A percentile compares a stretch with the other conserved stretches of the same genome.
Evolutionary conservation across 2,888 invertebrate genomes (phyloP).

Genomic region (Dynastes tityus): DNA sequence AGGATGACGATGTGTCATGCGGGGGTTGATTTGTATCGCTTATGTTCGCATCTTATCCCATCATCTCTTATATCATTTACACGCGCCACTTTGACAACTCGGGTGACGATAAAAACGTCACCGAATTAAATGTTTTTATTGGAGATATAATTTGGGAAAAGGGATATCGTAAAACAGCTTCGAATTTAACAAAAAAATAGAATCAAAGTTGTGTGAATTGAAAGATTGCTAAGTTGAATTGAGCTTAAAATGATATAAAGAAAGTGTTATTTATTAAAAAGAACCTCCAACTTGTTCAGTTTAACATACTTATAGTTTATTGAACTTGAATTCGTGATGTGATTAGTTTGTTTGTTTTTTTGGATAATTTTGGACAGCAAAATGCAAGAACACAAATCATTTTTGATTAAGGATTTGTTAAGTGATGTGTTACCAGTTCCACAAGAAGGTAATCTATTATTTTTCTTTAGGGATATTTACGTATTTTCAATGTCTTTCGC

Average conservation of each 20-base stretch:
- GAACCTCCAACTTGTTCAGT: too few relatives aligned
- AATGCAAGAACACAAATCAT: constrained; percentile 83
- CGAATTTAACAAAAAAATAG: too few relatives aligned
- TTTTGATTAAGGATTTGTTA: constrained; percentile 87
- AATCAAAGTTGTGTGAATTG: too few relatives aligned
- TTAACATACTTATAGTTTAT: too few relatives aligned
- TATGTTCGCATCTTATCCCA: constrained; percentile 55
- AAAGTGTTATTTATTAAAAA: too few relatives aligned
- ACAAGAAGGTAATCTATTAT: constrained; percentile 70
- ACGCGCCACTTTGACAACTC: constrained; percentile 53
- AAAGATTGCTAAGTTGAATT: too few relatives aligned
- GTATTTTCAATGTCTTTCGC: too few relatives aligned
- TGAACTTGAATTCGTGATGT: constrained; percentile 9
- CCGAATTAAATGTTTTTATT: constrained; percentile 10
- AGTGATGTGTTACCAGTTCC: constrained; percentile 79
- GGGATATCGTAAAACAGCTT: too few relatives aligned
- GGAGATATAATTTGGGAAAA: too few relatives aligned
- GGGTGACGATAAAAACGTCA: constrained; percentile 17
- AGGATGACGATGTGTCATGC: constrained; percentile 13
- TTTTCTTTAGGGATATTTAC: too few relatives aligned
- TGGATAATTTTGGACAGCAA: constrained; percentile 3
- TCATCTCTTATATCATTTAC: constrained; percentile 50
- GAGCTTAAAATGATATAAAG: too few relatives aligned
- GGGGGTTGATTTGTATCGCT: constrained; percentile 56
- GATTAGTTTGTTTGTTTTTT: constrained; percentile 4